Evolutionary conservation across 2,797 vertebrate genomes (phyloP).

Genomic region (Sebastes steindachneri): DNA sequence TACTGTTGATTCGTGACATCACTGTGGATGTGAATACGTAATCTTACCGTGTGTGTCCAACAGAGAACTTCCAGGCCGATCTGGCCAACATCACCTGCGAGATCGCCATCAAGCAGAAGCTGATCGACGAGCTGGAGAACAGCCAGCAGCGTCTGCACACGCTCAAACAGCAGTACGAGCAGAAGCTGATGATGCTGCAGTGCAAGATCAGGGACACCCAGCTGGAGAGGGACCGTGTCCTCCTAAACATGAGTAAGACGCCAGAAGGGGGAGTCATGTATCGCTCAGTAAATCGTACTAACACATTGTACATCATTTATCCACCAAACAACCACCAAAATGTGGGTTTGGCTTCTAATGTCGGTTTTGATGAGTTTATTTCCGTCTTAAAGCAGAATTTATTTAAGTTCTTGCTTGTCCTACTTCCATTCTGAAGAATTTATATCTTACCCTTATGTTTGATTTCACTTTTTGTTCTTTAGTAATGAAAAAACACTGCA

Average conservation of each 20-base stretch:
- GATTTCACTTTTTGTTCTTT: neutral
- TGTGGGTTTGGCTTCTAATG: neutral
- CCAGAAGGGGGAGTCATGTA: neutral
- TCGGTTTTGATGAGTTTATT: neutral
- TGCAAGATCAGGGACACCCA: conserved; percentile 97
- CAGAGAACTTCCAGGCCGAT: conserved; percentile 94
- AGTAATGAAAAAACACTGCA: neutral
- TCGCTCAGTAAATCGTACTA: neutral
- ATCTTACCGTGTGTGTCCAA: conserved; percentile 60
- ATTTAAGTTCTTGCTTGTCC: neutral
- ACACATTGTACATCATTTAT: neutral
- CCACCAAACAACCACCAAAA: neutral
- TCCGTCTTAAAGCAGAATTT: neutral
- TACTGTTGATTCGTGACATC: neutral
- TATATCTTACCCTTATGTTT: neutral
- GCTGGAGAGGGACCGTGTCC: conserved; percentile 94
- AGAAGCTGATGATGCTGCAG: conserved; percentile 95
- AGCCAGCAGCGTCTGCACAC: conserved; percentile 95
- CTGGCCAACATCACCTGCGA: conserved; percentile 98
- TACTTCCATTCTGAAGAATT: neutral
- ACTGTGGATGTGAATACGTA: neutral
- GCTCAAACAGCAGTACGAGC: conserved; percentile 95
- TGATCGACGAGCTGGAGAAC: conserved; percentile 97
- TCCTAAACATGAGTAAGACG: conserved; percentile 92
- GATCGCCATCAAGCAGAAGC: conserved; percentile 98